Percentiles rank a stretch among this genome's conserved stretches.
phyloP scores from a whole-genome alignment of 1,140 invertebrate genomes.

The Macrobrachium rosenbergii region DNA sequence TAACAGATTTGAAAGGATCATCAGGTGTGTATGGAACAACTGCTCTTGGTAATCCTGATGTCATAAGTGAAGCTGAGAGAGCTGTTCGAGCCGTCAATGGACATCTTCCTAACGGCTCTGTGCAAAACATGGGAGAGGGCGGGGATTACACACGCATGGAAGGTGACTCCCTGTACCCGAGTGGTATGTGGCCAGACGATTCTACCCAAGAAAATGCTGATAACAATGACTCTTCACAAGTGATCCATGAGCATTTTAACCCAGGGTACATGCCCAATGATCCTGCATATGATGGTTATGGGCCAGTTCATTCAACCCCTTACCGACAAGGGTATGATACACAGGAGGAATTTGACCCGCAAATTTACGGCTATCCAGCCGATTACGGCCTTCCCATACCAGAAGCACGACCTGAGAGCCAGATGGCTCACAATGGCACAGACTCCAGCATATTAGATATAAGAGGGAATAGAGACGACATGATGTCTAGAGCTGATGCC shows the following conservation, averaged over 20 bases:
- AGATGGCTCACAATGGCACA: background rate
- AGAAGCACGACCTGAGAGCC: conserved; percentile 58
- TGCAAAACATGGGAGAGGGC: conserved; percentile 35
- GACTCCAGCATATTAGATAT: conserved; percentile 38
- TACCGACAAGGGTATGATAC: conserved; percentile 37
- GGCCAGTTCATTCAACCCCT: conserved; percentile 62
- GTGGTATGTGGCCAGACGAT: conserved; percentile 77
- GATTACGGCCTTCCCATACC: conserved; percentile 84
- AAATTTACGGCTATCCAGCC: conserved; percentile 75
- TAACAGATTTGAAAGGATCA: conserved; percentile 74
- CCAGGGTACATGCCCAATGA: conserved; percentile 63
- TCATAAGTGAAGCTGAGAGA: conserved; percentile 83
- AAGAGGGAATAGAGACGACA: conserved; percentile 35
- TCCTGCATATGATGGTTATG: conserved; percentile 46
- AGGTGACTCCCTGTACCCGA: conserved; percentile 79
- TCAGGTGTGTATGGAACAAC: conserved; percentile 26
- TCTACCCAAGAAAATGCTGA: conserved; percentile 65
- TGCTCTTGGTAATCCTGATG: conserved; percentile 84
- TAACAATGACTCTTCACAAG: conserved; percentile 2
- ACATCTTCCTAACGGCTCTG: conserved; percentile 48
- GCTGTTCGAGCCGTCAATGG: conserved; percentile 72
- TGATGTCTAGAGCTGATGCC: conserved; percentile 31
- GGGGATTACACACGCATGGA: conserved; percentile 79
- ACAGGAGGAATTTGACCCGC: conserved; percentile 68
- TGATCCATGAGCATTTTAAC: conserved; percentile 65